Evolutionary conservation across 2,888 invertebrate genomes (phyloP).

Genomic region (Lithosia quadra): DNA sequence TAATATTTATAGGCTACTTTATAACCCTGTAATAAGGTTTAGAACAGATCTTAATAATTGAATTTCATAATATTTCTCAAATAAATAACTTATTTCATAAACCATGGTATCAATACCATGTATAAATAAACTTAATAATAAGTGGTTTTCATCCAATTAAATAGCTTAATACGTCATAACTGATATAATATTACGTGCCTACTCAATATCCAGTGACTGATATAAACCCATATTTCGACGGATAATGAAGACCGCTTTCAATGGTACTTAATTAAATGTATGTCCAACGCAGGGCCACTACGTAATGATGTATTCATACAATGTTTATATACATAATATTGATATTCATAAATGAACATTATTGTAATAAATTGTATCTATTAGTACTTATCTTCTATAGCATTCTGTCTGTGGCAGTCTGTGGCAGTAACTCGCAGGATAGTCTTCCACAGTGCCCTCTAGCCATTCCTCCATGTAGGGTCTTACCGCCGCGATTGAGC

Average conservation of each 20-base stretch:
- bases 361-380: neutral
- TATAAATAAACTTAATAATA: neutral
- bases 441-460: too few species aligned
- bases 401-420: neutral
- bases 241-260: conserved; percentile 9
- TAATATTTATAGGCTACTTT: too few species aligned
- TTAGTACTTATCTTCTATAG: too few species aligned
- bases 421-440: neutral
- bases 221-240: neutral
- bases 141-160: neutral
- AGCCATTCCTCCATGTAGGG: neutral
- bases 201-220: neutral
- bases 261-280: conserved; percentile 17
- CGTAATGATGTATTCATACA: conserved; percentile 5
- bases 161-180: neutral
- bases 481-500: too few species aligned
- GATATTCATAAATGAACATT: neutral
- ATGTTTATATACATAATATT: neutral
- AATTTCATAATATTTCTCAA: too few species aligned
- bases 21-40: too few species aligned
- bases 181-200: neutral
- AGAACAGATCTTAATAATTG: too few species aligned
- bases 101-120: neutral
- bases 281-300: conserved; percentile 6
- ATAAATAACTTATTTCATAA: too few species aligned